Percentiles rank a stretch among this genome's conserved stretches.
These are phyloP conservation scores for Pelobates fuscus DNA, from an alignment of 2,113 vertebrate species.

Conservation along the genomic window DNA sequence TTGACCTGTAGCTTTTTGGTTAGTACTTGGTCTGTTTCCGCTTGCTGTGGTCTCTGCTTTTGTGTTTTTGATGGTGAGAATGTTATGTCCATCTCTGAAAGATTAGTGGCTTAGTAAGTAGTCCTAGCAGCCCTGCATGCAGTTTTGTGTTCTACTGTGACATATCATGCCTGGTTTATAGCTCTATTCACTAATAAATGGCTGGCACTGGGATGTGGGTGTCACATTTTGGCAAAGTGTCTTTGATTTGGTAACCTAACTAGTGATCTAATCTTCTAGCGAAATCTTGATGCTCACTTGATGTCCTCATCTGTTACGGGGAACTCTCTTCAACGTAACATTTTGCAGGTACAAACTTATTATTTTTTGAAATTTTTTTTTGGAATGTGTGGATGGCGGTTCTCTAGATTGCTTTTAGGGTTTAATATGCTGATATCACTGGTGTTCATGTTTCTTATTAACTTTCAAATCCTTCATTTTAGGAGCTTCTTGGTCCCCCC, in stretches of 20 bases:
- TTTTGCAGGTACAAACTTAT: slow-evolving; percentile 80
- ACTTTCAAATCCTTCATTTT: neutral
- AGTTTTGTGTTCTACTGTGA: neutral
- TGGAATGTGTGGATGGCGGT: no score
- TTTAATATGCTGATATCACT: slow-evolving; percentile 80
- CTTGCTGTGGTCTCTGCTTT: no score
- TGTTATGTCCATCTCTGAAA: no score
- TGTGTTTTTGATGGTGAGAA: no score
- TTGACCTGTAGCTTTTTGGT: neutral
- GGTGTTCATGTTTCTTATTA: neutral
- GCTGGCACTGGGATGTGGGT: slow-evolving; percentile 29
- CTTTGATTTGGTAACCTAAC: neutral
- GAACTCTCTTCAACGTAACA: slow-evolving; percentile 83
- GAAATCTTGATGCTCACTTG: slow-evolving; percentile 80
- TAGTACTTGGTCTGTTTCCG: no score
- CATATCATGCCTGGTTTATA: slow-evolving; percentile 44
- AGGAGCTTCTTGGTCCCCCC: slow-evolving; percentile 87
- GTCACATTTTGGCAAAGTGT: neutral
- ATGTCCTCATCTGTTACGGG: slow-evolving; percentile 67
- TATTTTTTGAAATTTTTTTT: no score
- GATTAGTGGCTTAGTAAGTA: no score
- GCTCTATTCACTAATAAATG: neutral
- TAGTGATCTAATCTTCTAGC: slow-evolving; percentile 63
- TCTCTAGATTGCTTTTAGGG: no score
- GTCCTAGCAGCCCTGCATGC: no score